Base-by-base conservation (phyloP, 2,888 invertebrate species). In the Parnassius orleans region DNA sequence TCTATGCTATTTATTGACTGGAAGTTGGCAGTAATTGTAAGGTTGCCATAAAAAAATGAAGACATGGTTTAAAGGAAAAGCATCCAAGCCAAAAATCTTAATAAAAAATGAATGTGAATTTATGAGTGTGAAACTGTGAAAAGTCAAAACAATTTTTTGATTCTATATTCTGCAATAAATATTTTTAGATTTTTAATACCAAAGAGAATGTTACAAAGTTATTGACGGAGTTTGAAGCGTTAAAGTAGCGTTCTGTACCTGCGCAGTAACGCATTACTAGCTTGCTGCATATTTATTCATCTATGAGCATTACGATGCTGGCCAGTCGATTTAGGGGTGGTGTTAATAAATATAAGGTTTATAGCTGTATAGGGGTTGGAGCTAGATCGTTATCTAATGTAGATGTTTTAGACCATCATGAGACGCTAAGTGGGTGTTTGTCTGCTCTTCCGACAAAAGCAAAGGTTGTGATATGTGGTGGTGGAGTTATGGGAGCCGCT, bases 401-500 rank as follows among this genome's bases (percentile, higher is more conserved):
- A 64, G 78, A 87, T 68, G 70, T 75, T 48, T 72, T 88, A 66
- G 83, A 89, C 70, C 78, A 81, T 55, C 77, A 79, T 69, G 87
- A 88, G 55, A 78, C 72, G 61, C 71, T 90, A 50, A 80, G 81
- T 56, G 84, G 81, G 50, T 86, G 87, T 67, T 67, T 89, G 58
- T 72, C 81, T 44, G 68, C 76, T 19, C 72, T 90, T 61, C 90
- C 90, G 0, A 65, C 81, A 52, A 90, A 94, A 75, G 93, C 95
- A 0, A 93, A 93, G 75, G 97, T 97, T 52, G 96, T 97, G 52
- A 95, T 98, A 76, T 98, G 98, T 83, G 98, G 98, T 3, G 98
- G 98, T 14, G 98, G 98, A 33, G 95, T 98, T 52, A 96, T 97
- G 93, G 98, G 98, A 5, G 95, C 96, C 10, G 96, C 98, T 2